Conservation (phyloP, 2,888 invertebrate genomes). For the Alviniconcha strummeri region DNA sequence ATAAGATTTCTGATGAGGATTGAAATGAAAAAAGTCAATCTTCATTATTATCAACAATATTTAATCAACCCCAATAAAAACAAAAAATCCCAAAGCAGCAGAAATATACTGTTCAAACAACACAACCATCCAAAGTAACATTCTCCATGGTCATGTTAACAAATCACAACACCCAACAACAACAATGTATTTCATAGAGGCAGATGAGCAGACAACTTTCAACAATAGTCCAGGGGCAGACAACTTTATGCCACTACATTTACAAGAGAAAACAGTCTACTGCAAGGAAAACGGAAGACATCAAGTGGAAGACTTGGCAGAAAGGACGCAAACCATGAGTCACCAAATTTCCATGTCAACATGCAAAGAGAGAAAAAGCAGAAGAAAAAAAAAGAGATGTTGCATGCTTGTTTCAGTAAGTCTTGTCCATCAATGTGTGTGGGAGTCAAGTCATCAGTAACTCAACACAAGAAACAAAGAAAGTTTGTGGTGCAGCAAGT, state of each 20-base stretch:
- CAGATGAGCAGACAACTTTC: constrained; percentile 28
- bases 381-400: too few relatives aligned
- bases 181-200: constrained; percentile 29
- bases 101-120: neutral
- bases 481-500: constrained; percentile 2
- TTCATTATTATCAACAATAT: too few relatives aligned
- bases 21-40: neutral
- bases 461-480: constrained; percentile 23
- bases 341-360: neutral
- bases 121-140: neutral
- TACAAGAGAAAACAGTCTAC: neutral
- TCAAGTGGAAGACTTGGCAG: neutral
- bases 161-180: constrained; percentile 19
- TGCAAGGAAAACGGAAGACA: neutral
- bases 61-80: neutral
- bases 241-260: neutral
- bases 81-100: neutral
- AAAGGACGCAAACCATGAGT: constrained; percentile 1
- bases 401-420: constrained; percentile 11
- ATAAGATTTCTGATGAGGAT: neutral
- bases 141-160: neutral
- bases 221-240: neutral
- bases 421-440: neutral
- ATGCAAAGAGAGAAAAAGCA: constrained; percentile 14
- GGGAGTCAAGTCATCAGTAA: neutral